Percentiles rank a stretch among this genome's conserved stretches.
These are phyloP conservation scores for Cybosia mesomella DNA, from an alignment of 2,888 invertebrate species.

Conservation along the genomic window DNA sequence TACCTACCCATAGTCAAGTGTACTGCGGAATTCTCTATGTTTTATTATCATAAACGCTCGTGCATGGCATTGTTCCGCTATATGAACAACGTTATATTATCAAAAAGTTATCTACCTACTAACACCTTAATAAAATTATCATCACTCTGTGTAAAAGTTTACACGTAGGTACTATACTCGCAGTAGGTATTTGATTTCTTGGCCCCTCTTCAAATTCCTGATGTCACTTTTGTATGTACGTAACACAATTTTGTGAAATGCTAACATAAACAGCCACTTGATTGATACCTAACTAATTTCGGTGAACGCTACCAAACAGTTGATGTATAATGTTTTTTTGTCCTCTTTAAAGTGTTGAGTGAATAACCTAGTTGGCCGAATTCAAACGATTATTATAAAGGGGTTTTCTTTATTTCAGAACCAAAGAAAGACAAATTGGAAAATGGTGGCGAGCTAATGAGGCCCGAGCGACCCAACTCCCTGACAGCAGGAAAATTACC, in stretches of 20 bases:
- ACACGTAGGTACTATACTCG: constrained; percentile 31
- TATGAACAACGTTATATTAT: constrained; percentile 25
- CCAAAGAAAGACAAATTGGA: constrained; percentile 98
- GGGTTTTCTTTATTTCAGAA: constrained; percentile 88
- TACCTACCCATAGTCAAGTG: constrained; percentile 41
- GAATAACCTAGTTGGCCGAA: constrained; percentile 11
- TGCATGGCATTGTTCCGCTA: constrained; percentile 27
- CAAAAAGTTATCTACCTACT: constrained; percentile 21
- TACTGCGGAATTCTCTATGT: constrained; percentile 44
- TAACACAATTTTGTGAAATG: constrained; percentile 14
- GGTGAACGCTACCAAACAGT: constrained; percentile 8
- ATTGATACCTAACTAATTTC: constrained; percentile 22
- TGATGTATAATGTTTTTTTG: constrained; percentile 1
- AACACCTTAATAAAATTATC: constrained; percentile 13
- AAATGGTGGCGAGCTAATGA: constrained; percentile 85
- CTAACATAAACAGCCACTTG: constrained; percentile 8
- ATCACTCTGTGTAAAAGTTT: constrained; percentile 27
- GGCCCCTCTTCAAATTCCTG: constrained; percentile 43
- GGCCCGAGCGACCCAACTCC: constrained; percentile 93
- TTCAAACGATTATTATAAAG: constrained; percentile 4
- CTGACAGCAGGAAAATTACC: constrained; percentile 92
- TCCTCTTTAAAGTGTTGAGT: constrained; percentile 3
- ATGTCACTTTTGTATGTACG: constrained; percentile 38
- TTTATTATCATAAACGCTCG: constrained; percentile 34
- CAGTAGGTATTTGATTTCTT: constrained; percentile 36